A percentile compares a stretch with the other conserved stretches of the same genome.
phyloP scores from a whole-genome alignment of 1,140 invertebrate species.

The Bombus superbus region DNA sequence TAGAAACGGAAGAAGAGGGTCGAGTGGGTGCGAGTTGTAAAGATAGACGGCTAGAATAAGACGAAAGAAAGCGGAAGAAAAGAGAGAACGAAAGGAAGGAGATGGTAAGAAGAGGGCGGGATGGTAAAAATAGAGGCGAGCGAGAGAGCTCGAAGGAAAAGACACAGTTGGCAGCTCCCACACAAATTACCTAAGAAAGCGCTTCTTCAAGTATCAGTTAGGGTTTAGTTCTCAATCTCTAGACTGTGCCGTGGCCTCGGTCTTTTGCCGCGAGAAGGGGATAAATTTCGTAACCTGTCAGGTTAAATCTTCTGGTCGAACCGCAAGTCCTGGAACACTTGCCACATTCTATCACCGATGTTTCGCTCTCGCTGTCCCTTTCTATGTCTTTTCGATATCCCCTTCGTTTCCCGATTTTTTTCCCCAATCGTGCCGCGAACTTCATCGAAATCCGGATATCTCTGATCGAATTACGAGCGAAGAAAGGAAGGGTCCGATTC shows the following conservation, averaged over 20 bases:
- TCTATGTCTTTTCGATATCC: not conserved
- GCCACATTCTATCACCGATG: conserved; percentile 39
- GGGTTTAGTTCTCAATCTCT: conserved; percentile 70
- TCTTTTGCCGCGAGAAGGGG: conserved; percentile 30
- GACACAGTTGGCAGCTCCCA: conserved; percentile 71
- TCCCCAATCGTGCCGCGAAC: conserved; percentile 5
- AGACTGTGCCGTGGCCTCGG: conserved; percentile 18
- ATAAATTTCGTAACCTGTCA: conserved; percentile 68
- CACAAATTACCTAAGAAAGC: conserved; percentile 72
- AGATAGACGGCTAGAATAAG: conserved; percentile 40
- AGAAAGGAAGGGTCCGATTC: conserved; percentile 13
- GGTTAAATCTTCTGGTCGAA: conserved; percentile 58
- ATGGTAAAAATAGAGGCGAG: not conserved
- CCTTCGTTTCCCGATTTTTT: not conserved
- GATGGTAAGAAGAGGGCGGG: not conserved
- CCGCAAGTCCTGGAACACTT: conserved; percentile 39
- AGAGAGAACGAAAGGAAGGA: not conserved
- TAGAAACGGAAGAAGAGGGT: conserved; percentile 41
- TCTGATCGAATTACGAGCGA: conserved; percentile 43
- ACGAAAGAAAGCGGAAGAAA: conserved; percentile 17
- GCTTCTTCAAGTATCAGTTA: conserved; percentile 72
- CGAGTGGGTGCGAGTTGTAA: conserved; percentile 45
- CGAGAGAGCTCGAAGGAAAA: conserved; percentile 37
- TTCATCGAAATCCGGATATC: conserved; percentile 30
- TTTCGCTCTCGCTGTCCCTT: not conserved